phyloP scores from a whole-genome alignment of 2,888 invertebrate genomes.

The Ariolimax columbianus region DNA sequence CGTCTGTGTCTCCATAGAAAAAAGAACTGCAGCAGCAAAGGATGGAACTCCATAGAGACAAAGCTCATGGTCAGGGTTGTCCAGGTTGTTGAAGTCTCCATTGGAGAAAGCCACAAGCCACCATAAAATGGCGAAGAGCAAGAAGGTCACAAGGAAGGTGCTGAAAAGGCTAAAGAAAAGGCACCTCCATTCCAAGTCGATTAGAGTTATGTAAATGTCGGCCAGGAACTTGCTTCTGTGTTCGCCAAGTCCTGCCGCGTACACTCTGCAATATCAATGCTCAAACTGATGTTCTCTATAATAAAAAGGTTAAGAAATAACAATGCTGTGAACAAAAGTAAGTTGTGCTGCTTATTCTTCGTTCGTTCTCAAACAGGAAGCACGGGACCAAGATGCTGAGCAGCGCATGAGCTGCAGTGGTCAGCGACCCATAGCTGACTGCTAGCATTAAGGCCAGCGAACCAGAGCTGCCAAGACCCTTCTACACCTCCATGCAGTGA shows the following conservation, averaged over 20 bases:
- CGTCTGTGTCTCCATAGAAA: conserved; percentile 47
- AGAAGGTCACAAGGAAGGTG: conserved; percentile 89
- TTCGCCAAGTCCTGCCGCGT: conserved; percentile 81
- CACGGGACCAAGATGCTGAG: too few relatives aligned
- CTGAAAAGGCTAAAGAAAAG: conserved; percentile 92
- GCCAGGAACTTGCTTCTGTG: conserved; percentile 81
- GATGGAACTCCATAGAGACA: conserved; percentile 48
- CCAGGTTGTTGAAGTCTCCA: conserved; percentile 49
- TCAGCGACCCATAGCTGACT: too few relatives aligned
- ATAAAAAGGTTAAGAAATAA: too few relatives aligned
- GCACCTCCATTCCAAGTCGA: conserved; percentile 92
- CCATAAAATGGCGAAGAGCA: conserved; percentile 82
- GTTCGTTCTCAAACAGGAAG: too few relatives aligned
- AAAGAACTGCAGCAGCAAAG: conserved; percentile 25
- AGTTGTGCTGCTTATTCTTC: too few relatives aligned
- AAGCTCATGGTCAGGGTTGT: conserved; percentile 57
- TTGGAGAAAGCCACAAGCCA: conserved; percentile 74
- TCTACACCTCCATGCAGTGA: too few relatives aligned
- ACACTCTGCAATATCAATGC: not conserved
- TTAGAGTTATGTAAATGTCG: conserved; percentile 95
- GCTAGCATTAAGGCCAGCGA: too few relatives aligned
- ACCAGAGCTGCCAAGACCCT: too few relatives aligned
- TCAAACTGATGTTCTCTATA: too few relatives aligned
- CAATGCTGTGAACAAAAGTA: too few relatives aligned
- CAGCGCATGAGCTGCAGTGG: too few relatives aligned